A percentile compares a stretch with the other conserved stretches of the same genome.
Conservation (phyloP, 2,797 vertebrate genomes). For the Echiichthys vipera region DNA sequence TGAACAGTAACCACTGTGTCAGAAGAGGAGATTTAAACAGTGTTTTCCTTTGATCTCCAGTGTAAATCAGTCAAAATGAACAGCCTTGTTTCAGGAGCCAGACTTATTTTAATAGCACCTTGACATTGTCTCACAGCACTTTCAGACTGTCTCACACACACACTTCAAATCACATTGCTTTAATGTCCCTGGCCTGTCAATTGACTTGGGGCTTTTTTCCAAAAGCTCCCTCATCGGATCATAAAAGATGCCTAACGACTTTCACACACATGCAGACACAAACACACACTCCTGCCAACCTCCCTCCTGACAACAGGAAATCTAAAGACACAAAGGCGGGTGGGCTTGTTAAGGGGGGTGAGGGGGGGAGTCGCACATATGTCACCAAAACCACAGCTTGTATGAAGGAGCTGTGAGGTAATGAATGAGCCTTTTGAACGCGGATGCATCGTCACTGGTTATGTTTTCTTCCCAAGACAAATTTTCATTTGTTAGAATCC, state of each 20-base stretch:
- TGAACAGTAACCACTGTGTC: no score
- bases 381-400: conserved; percentile 73
- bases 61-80: background rate
- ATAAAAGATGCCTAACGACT: conserved; percentile 63
- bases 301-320: conserved; percentile 66
- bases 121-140: conserved; percentile 38
- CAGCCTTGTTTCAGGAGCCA: background rate
- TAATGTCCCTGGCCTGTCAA: conserved; percentile 32
- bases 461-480: conserved; percentile 34
- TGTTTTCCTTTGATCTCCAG: no score
- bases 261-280: conserved; percentile 58
- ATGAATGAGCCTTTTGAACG: conserved; percentile 67
- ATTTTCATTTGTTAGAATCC: background rate
- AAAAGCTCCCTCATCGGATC: conserved; percentile 42
- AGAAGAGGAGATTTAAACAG: no score
- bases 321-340: conserved; percentile 68
- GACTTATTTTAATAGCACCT: background rate
- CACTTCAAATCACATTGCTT: conserved; percentile 19
- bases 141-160: conserved; percentile 22
- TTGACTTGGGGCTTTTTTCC: conserved; percentile 17
- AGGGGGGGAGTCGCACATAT: conserved; percentile 65
- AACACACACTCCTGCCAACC: conserved; percentile 46
- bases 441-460: conserved; percentile 22
- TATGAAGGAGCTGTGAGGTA: conserved; percentile 53
- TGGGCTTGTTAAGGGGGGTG: conserved; percentile 13